These are phyloP conservation scores for Melinopterus prodromus DNA, from an alignment of 2,888 invertebrate genomes.

Conservation along the genomic window DNA sequence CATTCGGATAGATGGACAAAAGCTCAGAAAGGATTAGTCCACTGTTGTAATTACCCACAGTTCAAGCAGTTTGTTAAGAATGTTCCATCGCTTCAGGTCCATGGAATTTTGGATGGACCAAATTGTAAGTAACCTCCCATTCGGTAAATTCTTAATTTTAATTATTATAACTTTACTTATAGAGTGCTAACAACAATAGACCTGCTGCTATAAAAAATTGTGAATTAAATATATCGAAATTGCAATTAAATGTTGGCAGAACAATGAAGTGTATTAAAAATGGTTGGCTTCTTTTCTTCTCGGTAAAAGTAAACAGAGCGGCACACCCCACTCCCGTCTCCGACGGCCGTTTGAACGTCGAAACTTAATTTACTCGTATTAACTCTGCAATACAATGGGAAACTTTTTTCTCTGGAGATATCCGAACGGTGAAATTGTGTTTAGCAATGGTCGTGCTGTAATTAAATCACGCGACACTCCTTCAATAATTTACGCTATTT, in stretches of 20 bases:
- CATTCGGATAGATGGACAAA: slow-evolving; percentile 47
- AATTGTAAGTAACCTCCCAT: slow-evolving; percentile 18
- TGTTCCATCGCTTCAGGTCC: slow-evolving; percentile 41
- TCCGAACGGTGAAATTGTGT: slow-evolving; percentile 52
- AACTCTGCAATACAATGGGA: slow-evolving; percentile 52
- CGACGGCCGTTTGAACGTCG: slow-evolving; percentile 9
- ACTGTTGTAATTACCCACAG: slow-evolving; percentile 58
- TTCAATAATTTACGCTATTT: slow-evolving; percentile 50
- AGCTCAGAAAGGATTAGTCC: slow-evolving; percentile 54
- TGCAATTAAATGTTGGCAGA: not conserved
- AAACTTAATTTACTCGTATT: slow-evolving; percentile 56
- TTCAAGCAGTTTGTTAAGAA: slow-evolving; percentile 48
- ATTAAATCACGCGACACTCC: slow-evolving; percentile 51
- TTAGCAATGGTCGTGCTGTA: slow-evolving; percentile 44
- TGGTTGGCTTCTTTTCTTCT: slow-evolving; percentile 39
- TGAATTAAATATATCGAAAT: not conserved
- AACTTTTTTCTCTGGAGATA: slow-evolving; percentile 53
- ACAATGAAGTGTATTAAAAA: not conserved
- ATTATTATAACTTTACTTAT: slow-evolving; percentile 24
- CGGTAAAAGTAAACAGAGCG: slow-evolving; percentile 46
- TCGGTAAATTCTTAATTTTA: not conserved
- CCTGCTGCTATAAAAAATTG: not conserved
- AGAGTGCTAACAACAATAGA: not conserved
- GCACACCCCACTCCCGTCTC: not conserved
- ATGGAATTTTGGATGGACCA: slow-evolving; percentile 28